phyloP scores from a whole-genome alignment of 2,888 invertebrate species.

The Cantharis flavilabris region DNA sequence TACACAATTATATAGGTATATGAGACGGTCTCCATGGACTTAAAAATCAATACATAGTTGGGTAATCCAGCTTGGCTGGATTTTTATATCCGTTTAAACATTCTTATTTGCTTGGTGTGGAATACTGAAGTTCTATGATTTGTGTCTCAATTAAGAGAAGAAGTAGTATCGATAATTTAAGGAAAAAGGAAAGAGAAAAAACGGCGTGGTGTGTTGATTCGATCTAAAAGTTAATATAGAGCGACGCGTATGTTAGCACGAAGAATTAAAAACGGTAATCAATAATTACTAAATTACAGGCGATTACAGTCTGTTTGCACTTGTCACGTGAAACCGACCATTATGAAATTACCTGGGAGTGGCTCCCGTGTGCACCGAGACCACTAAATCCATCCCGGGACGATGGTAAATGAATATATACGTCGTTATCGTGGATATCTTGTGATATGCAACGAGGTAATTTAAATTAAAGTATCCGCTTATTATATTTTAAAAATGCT shows the following conservation, averaged over 20 bases:
- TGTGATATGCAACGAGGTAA: neutral
- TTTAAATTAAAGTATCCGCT: neutral
- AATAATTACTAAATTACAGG: conserved; percentile 53
- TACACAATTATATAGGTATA: neutral
- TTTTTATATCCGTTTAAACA: neutral
- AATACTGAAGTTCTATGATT: neutral
- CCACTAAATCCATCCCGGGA: conserved; percentile 29
- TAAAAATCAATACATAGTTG: neutral
- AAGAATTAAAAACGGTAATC: conserved; percentile 48
- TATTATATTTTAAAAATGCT: neutral
- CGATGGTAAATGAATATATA: conserved; percentile 10
- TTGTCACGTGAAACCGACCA: conserved; percentile 54
- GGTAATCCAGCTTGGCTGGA: neutral
- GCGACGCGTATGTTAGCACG: conserved; percentile 36
- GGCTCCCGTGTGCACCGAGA: conserved; percentile 35
- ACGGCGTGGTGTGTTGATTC: neutral
- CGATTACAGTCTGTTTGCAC: conserved; percentile 54
- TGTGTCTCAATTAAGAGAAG: neutral
- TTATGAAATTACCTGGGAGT: conserved; percentile 55
- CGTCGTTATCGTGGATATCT: neutral
- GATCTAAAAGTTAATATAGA: neutral
- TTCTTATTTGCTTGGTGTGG: neutral
- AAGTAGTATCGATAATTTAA: neutral
- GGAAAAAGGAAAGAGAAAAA: neutral
- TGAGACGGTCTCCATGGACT: neutral